Base-by-base conservation (phyloP, 1,140 invertebrate species). In the Drosophila watanabei region DNA sequence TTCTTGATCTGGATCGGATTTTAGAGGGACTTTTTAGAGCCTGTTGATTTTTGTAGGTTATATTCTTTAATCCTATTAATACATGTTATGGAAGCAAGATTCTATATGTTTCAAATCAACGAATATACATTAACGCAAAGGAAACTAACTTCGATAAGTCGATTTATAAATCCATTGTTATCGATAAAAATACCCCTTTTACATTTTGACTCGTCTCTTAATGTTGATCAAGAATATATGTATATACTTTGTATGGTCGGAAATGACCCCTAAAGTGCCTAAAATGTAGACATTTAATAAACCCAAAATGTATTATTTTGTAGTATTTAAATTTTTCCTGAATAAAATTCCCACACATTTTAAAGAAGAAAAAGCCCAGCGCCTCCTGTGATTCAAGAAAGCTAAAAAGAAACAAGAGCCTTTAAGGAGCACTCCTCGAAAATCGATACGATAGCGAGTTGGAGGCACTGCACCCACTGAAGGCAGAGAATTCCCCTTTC, bases 381-480 rank as follows among this genome's bases (percentile, higher is more conserved):
- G 13, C 14, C 20, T 61, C 41, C 13, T 24, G 9, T 18, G 16
- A 8, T 46, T 46, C 24, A 39, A 48, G 32, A 46, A 70, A 49
- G 51, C 49, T 39, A 4, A 70, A 52, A 52, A n/a, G 28, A 6
- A 11, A 4, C 11, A 14, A 28, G 2, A 16, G 8, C 32, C 68
- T 61, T 73, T 37, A 73, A 73, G 68, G n/a, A 73, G 37, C n/a
- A 41, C 46, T 73, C 11, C 37, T 24, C n/a, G 54, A 61, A 72
- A 73, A 73, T 73, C 70, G 54, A 73, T 73, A 73, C 32, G 11
- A 70, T 49, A 43, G 37, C 46, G 37, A 52, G 66, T 70, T 24
- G 30, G n/a, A 37, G 5, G 14, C 54, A 32, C n/a, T 33, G 49
- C 39, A 24, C 63, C 64, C 70, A 41, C 68, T 37, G 16, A 33